phyloP scores from a whole-genome alignment of 2,888 invertebrate species.

The Poecilobothrus nobilitatus region DNA sequence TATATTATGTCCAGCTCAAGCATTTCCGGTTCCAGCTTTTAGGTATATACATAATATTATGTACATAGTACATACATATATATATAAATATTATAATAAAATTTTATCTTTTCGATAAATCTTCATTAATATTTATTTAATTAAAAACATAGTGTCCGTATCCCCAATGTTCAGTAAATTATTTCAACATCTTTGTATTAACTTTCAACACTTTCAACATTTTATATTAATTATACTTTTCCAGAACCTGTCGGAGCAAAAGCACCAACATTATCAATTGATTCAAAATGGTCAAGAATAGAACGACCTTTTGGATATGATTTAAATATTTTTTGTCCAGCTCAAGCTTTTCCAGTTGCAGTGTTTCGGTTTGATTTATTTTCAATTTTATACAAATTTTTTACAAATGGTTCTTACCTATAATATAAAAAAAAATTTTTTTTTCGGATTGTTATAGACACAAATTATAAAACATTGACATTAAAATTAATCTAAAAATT shows the following conservation, averaged over 20 bases:
- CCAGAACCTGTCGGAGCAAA: slow-evolving; percentile 62
- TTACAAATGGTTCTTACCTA: too few relatives aligned
- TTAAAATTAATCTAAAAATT: too few relatives aligned
- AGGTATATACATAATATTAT: slow-evolving; percentile 39
- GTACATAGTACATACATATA: not conserved
- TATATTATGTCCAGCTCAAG: slow-evolving; percentile 42
- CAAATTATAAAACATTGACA: too few relatives aligned
- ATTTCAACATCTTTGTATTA: too few relatives aligned
- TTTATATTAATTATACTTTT: not conserved
- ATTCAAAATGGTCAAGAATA: slow-evolving; percentile 60
- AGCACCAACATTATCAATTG: slow-evolving; percentile 61
- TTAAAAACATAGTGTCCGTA: too few relatives aligned
- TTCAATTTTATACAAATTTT: too few relatives aligned
- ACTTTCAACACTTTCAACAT: too few relatives aligned
- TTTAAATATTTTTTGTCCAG: slow-evolving; percentile 32
- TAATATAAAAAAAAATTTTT: too few relatives aligned
- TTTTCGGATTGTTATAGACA: too few relatives aligned
- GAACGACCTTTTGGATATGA: slow-evolving; percentile 33
- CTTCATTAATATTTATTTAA: too few relatives aligned
- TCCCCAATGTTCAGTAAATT: too few relatives aligned
- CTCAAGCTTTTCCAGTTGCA: slow-evolving; percentile 45
- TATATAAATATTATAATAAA: not conserved
- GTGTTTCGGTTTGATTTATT: slow-evolving; percentile 36
- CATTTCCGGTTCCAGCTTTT: slow-evolving; percentile 42
- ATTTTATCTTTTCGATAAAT: too few relatives aligned